Percentiles rank a stretch among this genome's conserved stretches.
These are phyloP conservation scores for Telenomus remus DNA, from an alignment of 1,140 invertebrate species.

Conservation along the genomic window DNA sequence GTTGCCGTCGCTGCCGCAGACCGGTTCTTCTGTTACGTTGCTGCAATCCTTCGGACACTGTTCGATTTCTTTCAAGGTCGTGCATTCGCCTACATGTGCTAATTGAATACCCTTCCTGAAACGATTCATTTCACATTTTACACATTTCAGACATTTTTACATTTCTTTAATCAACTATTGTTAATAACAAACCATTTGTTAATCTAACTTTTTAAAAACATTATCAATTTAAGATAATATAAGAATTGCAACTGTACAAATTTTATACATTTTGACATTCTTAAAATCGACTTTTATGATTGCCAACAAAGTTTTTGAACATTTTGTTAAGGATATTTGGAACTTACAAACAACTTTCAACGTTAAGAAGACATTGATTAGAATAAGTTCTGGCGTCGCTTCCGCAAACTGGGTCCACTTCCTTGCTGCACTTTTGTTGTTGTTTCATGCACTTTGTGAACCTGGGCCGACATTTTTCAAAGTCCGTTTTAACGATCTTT, in stretches of 20 bases:
- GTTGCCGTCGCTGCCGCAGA: constrained; percentile 93
- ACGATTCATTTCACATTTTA: constrained; percentile 3
- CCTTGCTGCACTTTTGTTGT: constrained; percentile 77
- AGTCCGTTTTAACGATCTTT: constrained; percentile 81
- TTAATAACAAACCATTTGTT: too few species aligned
- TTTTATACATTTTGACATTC: too few species aligned
- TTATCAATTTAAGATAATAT: too few species aligned
- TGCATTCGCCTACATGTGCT: constrained; percentile 90
- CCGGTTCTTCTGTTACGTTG: constrained; percentile 82
- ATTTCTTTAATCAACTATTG: too few species aligned
- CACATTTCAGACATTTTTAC: too few species aligned
- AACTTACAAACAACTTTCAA: constrained; percentile 88
- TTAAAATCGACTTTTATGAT: too few species aligned
- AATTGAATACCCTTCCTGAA: constrained; percentile 86
- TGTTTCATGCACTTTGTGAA: constrained; percentile 84
- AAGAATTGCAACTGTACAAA: too few species aligned
- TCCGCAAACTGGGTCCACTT: constrained; percentile 86
- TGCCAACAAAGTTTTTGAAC: neutral
- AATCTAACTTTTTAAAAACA: too few species aligned
- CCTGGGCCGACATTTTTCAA: constrained; percentile 84
- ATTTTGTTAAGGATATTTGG: neutral
- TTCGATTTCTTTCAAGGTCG: constrained; percentile 82
- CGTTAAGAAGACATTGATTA: constrained; percentile 87
- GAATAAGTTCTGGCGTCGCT: constrained; percentile 88
- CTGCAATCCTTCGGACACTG: constrained; percentile 84